Percentiles rank a stretch among this genome's conserved stretches.
These are phyloP conservation scores for Gambusia holbrooki DNA, from an alignment of 2,113 vertebrate species.

Conservation along the genomic window DNA sequence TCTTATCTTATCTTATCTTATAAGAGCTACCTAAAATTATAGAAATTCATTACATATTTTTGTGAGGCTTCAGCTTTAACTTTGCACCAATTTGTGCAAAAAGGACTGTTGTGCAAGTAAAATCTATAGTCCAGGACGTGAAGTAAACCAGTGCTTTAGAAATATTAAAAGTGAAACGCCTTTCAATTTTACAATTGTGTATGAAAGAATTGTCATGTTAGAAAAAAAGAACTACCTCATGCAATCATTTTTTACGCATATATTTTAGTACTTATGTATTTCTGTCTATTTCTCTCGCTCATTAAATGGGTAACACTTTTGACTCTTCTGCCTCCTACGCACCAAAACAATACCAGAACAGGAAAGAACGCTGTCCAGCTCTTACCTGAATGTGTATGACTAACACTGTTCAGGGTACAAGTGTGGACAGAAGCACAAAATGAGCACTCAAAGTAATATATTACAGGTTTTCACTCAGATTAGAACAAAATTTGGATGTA, in stretches of 20 bases:
- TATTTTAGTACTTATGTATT: constrained; percentile 15
- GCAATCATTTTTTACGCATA: constrained; percentile 39
- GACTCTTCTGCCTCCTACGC: constrained; percentile 56
- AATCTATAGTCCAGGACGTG: neutral
- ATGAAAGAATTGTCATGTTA: neutral
- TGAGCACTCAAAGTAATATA: neutral
- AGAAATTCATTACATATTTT: neutral
- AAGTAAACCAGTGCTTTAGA: constrained; percentile 9
- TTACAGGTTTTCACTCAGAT: neutral
- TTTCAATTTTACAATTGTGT: constrained; percentile 15
- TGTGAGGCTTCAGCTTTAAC: neutral
- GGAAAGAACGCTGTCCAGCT: constrained; percentile 49
- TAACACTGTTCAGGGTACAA: constrained; percentile 25
- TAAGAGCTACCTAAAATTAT: constrained; percentile 8
- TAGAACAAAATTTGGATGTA: neutral
- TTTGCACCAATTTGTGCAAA: constrained; percentile 1
- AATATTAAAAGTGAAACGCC: neutral
- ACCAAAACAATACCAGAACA: constrained; percentile 58
- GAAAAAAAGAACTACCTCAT: constrained; percentile 24
- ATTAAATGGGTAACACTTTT: constrained; percentile 57
- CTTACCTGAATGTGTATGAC: constrained; percentile 54
- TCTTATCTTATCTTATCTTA: no score
- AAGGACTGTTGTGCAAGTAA: neutral
- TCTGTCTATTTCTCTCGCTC: constrained; percentile 38
- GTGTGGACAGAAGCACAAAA: neutral